Percentiles rank a stretch among this genome's conserved stretches.
Evolutionary conservation across 2,113 vertebrate genomes (phyloP).

Genomic region (Stegastes partitus): DNA sequence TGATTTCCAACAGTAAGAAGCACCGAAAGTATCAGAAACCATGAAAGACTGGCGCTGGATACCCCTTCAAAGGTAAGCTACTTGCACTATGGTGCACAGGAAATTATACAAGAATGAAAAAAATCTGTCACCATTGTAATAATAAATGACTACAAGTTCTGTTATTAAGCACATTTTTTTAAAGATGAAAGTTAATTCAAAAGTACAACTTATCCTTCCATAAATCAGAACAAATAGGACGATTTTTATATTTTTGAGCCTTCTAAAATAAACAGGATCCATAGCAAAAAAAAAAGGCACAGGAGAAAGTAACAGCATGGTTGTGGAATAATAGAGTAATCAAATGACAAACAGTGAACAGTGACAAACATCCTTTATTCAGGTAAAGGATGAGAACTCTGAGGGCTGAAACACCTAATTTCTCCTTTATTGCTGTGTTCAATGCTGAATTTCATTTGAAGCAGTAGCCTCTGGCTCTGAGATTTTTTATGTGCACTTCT

Average conservation of each 20-base stretch:
- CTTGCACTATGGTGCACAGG: constrained; percentile 2
- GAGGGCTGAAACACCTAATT: too few species aligned
- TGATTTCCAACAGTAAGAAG: constrained; percentile 40
- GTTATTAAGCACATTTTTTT: not conserved
- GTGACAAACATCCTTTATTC: too few species aligned
- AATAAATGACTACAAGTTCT: not conserved
- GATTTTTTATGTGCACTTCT: too few species aligned
- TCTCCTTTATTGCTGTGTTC: too few species aligned
- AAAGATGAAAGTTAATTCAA: too few species aligned
- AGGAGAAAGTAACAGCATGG: not conserved
- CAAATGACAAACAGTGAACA: not conserved
- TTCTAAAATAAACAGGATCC: too few species aligned
- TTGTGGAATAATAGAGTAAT: not conserved
- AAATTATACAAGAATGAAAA: not conserved
- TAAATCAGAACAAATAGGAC: not conserved
- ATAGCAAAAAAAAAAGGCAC: too few species aligned
- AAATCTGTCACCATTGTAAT: not conserved
- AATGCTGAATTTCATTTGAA: not conserved
- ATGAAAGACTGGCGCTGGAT: constrained; percentile 89
- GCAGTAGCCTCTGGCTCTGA: not conserved
- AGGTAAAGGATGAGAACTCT: too few species aligned
- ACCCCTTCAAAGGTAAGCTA: constrained; percentile 86
- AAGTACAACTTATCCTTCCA: not conserved
- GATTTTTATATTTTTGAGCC: not conserved
- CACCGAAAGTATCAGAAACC: constrained; percentile 44